Evolutionary conservation across 2,888 invertebrate genomes (phyloP).

Genomic region (Laothoe populi): DNA sequence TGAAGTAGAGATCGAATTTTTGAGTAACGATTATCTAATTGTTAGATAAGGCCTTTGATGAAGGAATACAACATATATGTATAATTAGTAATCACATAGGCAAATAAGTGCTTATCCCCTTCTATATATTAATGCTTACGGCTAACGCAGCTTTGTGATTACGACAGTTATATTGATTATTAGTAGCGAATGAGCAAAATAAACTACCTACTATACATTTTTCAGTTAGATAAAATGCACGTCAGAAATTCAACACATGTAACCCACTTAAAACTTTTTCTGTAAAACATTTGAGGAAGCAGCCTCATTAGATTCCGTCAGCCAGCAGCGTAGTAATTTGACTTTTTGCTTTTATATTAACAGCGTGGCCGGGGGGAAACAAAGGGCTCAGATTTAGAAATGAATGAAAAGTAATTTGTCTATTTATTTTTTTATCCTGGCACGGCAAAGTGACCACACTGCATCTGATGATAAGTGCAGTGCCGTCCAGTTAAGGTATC

Average conservation of each 20-base stretch:
- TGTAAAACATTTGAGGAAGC: constrained; percentile 35
- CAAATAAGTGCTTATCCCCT: too few relatives aligned
- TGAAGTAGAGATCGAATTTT: too few relatives aligned
- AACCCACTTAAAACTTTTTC: constrained; percentile 41
- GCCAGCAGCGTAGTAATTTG: constrained; percentile 59
- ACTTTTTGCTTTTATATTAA: constrained; percentile 48
- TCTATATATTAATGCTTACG: not conserved
- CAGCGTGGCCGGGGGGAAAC: constrained; percentile 50
- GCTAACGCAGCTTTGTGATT: not conserved
- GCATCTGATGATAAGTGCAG: too few relatives aligned
- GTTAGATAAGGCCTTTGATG: too few relatives aligned
- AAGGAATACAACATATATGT: too few relatives aligned
- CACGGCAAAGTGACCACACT: too few relatives aligned
- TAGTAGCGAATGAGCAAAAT: not conserved
- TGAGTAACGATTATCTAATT: too few relatives aligned
- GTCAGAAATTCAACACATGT: constrained; percentile 16
- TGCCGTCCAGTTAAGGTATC: too few relatives aligned
- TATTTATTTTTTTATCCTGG: too few relatives aligned
- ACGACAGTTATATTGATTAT: not conserved
- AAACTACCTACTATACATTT: constrained; percentile 4
- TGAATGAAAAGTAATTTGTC: constrained; percentile 53
- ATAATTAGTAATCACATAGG: too few relatives aligned
- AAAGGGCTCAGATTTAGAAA: constrained; percentile 46
- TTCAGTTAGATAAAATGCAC: constrained; percentile 22
- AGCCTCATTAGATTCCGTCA: constrained; percentile 61